Conservation (phyloP, 2,888 invertebrate genomes). For the Nomada ferruginata region DNA sequence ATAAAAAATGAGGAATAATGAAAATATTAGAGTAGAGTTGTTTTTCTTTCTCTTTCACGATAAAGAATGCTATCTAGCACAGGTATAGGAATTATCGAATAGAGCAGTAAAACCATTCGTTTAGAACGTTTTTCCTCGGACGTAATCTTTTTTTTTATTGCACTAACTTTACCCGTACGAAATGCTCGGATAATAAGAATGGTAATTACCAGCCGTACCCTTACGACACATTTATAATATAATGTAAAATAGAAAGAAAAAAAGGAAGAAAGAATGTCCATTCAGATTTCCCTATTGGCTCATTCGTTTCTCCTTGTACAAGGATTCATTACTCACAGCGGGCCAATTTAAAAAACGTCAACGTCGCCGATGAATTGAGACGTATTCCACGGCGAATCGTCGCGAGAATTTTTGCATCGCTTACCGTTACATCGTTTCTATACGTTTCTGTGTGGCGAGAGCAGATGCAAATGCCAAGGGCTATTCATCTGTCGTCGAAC, state of each 20-base stretch:
- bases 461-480: slow-evolving; percentile 76
- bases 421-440: slow-evolving; percentile 74
- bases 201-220: too few species aligned
- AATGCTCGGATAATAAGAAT: not conserved
- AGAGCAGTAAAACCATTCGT: not conserved
- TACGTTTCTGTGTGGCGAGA: slow-evolving; percentile 44
- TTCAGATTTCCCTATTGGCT: not conserved
- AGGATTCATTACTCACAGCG: slow-evolving; percentile 28
- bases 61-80: slow-evolving; percentile 1
- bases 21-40: too few species aligned
- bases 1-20: too few species aligned
- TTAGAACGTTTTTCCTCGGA: not conserved
- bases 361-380: slow-evolving; percentile 63
- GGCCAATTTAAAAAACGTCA: slow-evolving; percentile 36
- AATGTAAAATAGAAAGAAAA: too few species aligned
- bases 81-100: slow-evolving; percentile 1
- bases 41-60: too few species aligned
- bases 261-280: too few species aligned
- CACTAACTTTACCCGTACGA: slow-evolving; percentile 1
- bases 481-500: slow-evolving; percentile 64
- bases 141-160: slow-evolving; percentile 1
- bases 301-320: not conserved
- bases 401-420: slow-evolving; percentile 49
- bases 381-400: slow-evolving; percentile 53
- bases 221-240: too few species aligned